Evolutionary conservation across 2,888 invertebrate genomes (phyloP).

Genomic region (Catocala fraxini): DNA sequence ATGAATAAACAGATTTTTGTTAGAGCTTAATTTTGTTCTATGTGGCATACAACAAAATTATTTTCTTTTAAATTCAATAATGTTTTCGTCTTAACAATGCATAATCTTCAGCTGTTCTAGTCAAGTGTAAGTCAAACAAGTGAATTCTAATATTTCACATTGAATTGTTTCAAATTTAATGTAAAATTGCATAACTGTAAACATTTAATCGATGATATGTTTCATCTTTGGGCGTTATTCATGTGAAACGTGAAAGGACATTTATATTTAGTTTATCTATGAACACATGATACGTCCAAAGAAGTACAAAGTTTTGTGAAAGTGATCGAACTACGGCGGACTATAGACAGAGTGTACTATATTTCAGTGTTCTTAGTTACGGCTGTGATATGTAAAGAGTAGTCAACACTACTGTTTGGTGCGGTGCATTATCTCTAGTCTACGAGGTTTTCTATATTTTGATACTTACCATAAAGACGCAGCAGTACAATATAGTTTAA

Average conservation of each 20-base stretch:
- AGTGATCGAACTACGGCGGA: constrained; percentile 7
- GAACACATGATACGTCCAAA: constrained; percentile 25
- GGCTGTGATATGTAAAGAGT: constrained; percentile 71
- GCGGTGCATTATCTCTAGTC: constrained; percentile 30
- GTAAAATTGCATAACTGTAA: constrained; percentile 14
- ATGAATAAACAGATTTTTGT: background rate
- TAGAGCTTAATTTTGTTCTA: background rate
- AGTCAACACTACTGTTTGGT: constrained; percentile 39
- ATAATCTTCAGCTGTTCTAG: constrained; percentile 48
- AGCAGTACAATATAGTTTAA: constrained; percentile 8
- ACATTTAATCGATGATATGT: constrained; percentile 9
- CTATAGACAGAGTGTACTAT: constrained; percentile 17
- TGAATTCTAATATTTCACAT: constrained; percentile 19
- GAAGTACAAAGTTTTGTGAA: constrained; percentile 14
- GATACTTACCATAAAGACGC: constrained; percentile 39
- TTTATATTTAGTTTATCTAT: constrained; percentile 32
- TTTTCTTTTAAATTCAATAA: constrained; percentile 13
- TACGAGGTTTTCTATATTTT: constrained; percentile 27
- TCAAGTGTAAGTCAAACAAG: constrained; percentile 39
- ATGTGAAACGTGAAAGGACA: constrained; percentile 29
- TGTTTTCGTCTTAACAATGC: constrained; percentile 10
- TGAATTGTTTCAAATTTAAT: constrained; percentile 20
- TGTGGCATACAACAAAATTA: background rate
- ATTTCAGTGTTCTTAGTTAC: constrained; percentile 64
- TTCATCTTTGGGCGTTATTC: constrained; percentile 17